Conservation (phyloP, 2,888 invertebrate genomes). For the Macrosoma leucophasiata region DNA sequence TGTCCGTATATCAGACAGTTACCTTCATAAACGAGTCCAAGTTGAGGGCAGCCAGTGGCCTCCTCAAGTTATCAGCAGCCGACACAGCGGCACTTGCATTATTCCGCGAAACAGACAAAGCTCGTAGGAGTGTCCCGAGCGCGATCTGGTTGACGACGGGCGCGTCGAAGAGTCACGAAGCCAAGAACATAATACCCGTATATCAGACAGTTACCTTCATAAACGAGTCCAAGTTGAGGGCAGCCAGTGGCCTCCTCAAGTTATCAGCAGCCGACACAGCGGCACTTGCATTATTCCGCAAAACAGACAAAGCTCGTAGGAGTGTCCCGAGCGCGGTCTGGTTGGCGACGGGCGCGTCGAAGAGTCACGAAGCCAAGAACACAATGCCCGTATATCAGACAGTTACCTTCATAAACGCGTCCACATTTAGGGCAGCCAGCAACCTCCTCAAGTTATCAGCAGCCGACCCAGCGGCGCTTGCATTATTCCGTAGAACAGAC, state of each 20-base stretch:
- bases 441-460: slow-evolving; percentile 21
- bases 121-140: slow-evolving; percentile 80
- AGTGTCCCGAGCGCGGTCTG: too few relatives aligned
- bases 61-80: slow-evolving; percentile 15
- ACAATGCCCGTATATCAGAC: background rate
- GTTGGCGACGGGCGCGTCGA: too few relatives aligned
- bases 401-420: background rate
- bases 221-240: too few relatives aligned
- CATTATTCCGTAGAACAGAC: too few relatives aligned
- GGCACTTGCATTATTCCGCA: too few relatives aligned
- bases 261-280: background rate
- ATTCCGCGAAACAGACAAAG: slow-evolving; percentile 81
- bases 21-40: slow-evolving; percentile 31
- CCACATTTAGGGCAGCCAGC: background rate
- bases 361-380: background rate
- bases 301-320: too few relatives aligned
- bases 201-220: background rate
- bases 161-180: slow-evolving; percentile 86
- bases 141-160: slow-evolving; percentile 87
- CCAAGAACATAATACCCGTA: slow-evolving; percentile 43
- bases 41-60: too few relatives aligned
- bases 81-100: slow-evolving; percentile 77
- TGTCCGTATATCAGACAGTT: too few relatives aligned
- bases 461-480: too few relatives aligned
- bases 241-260: too few relatives aligned